A percentile compares a stretch with the other conserved stretches of the same genome.
Evolutionary conservation across 2,797 vertebrate genomes (phyloP).

Genomic region (Selene dorsalis): DNA sequence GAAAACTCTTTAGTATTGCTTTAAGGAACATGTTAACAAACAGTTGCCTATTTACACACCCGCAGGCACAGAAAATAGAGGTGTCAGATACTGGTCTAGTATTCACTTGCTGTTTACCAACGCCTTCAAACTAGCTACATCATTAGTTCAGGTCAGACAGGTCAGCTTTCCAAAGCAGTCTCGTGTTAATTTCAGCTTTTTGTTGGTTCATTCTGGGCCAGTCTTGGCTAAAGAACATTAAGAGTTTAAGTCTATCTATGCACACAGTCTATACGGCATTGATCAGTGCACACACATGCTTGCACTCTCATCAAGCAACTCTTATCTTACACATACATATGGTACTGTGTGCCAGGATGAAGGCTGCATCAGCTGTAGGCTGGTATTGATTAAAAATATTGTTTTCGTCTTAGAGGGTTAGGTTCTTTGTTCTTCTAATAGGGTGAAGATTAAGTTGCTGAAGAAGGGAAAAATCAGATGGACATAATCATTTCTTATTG

Average conservation of each 20-base stretch:
- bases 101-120: neutral
- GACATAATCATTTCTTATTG: neutral
- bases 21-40: neutral
- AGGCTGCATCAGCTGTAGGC: neutral
- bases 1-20: no score
- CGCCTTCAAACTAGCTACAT: neutral
- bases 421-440: neutral
- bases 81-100: neutral
- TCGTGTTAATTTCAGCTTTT: neutral
- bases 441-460: neutral
- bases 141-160: neutral
- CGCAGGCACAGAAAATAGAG: neutral
- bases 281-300: neutral
- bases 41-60: neutral
- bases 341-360: neutral
- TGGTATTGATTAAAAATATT: neutral
- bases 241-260: neutral
- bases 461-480: neutral
- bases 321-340: constrained; percentile 1
- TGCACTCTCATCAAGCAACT: neutral
- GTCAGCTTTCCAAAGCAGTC: neutral
- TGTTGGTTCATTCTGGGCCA: neutral
- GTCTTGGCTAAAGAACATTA: neutral
- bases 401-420: neutral
- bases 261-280: no score